Conservation (phyloP, 2,797 vertebrate species). For the Remorina albescens region DNA sequence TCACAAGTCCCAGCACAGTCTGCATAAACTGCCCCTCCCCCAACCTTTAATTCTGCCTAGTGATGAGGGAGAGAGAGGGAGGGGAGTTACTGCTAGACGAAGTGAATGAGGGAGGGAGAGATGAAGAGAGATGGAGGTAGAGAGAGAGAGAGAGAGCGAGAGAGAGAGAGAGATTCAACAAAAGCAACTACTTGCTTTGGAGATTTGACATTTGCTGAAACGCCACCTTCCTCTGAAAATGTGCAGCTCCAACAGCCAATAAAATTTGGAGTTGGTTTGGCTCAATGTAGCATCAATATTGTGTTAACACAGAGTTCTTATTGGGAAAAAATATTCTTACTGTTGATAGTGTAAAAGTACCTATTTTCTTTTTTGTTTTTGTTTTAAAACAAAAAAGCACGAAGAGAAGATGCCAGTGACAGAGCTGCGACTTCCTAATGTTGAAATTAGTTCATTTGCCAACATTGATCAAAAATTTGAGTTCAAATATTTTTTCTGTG, state of each 20-base stretch:
- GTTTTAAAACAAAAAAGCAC: too few relatives aligned
- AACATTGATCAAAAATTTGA: conserved; percentile 32
- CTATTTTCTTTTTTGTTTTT: conserved; percentile 16
- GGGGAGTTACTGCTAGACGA: conserved; percentile 77
- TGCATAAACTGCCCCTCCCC: conserved; percentile 84
- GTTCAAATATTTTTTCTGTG: conserved; percentile 11
- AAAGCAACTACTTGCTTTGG: conserved; percentile 83
- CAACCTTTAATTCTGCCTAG: conserved; percentile 86
- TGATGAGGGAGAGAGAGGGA: conserved; percentile 84
- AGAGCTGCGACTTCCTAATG: conserved; percentile 64
- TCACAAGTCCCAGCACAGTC: conserved; percentile 86
- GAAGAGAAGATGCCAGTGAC: conserved; percentile 50
- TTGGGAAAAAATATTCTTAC: conserved; percentile 12
- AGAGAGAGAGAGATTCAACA: conserved; percentile 74
- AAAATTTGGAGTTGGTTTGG: conserved; percentile 63
- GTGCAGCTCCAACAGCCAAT: conserved; percentile 67
- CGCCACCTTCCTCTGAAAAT: conserved; percentile 70
- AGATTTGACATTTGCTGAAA: conserved; percentile 81
- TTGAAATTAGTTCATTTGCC: conserved; percentile 52
- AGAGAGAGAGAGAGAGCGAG: conserved; percentile 40
- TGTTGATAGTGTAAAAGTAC: conserved; percentile 31
- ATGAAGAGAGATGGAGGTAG: conserved; percentile 59
- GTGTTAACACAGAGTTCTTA: conserved; percentile 53
- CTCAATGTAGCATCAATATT: conserved; percentile 66
- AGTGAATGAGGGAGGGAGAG: conserved; percentile 70